Percentiles rank a stretch among this genome's conserved stretches.
Evolutionary conservation across 2,113 vertebrate genomes (phyloP).

Genomic region (Python bivittatus): DNA sequence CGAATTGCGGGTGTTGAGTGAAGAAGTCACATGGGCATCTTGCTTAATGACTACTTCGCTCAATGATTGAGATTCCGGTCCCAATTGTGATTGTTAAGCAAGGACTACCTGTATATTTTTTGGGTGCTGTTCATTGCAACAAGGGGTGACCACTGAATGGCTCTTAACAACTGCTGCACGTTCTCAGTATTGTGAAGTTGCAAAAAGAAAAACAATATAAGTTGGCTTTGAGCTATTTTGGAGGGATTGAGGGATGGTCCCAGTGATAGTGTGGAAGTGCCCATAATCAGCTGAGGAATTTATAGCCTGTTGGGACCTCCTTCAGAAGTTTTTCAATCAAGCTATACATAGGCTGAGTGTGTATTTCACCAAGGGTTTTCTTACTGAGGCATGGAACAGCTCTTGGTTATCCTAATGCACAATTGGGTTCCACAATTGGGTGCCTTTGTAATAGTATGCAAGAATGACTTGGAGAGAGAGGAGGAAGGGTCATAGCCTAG

Average conservation of each 20-base stretch:
- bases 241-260: not conserved
- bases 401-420: not conserved
- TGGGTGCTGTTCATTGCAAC: not conserved
- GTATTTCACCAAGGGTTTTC: not conserved
- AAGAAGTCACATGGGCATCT: no score
- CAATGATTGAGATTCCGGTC: no score
- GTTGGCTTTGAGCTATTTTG: not conserved
- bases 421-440: no score
- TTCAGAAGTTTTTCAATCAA: constrained; percentile 39
- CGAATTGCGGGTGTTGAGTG: no score
- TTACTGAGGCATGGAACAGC: not conserved
- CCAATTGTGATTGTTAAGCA: no score
- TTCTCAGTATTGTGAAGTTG: not conserved
- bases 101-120: not conserved
- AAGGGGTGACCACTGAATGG: not conserved
- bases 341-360: constrained; percentile 20
- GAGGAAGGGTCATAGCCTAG: no score
- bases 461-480: no score
- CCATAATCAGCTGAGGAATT: constrained; percentile 31
- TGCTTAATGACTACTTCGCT: no score
- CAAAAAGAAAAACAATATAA: no score
- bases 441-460: no score
- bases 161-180: not conserved
- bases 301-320: constrained; percentile 23
- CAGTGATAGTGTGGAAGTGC: not conserved